Evolutionary conservation across 2,888 invertebrate genomes (phyloP), one percentile per base, ranked within the genome.

Genomic region (Eueremaeus valkanovi): DNA sequence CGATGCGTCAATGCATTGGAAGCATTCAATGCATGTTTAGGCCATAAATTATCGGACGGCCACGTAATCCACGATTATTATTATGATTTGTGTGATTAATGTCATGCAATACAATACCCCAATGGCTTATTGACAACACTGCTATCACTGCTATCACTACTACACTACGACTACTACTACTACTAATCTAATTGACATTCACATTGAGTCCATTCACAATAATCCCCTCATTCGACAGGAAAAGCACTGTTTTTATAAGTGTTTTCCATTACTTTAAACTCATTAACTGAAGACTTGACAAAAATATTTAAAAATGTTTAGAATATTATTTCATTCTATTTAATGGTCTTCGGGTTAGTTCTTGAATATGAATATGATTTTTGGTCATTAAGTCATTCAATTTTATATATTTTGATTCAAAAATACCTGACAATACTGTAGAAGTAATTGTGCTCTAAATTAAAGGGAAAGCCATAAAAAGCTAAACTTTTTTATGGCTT

Each of bases 31-130:
- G 61, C 24, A 6, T 31, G 61, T 31, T 29, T 21, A 6, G 31
- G 31, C 61, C 61, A 61, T 61, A 61, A 61, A 61, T 61, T 61
- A 61, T 61, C 31, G 61, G 29, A 29, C n/a, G 8, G 29, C 61
- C 61, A 61, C 61, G 61, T 61, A 61, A 61, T 61, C 61, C 29
- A 6, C 31, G 61, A 61, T 61, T 61, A 61, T 61, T 61, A 61
- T 61, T 61, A 61, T 61, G 61, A 61, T 61, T 61, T 61, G 61
- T 61, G 61, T 61, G 61, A 61, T 61, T 61, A 61, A 61, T 61
- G 61, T 61, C 61, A 61, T 61, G 6, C 31, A 61, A 61, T 61
- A 61, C 61, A 61, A 61, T 61, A 61, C 61, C 31, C 61, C 61
- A 61, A 61, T 61, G 61, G 31, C 61, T 61, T 61, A 61, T 61